Evolutionary conservation across 2,113 vertebrate species (phyloP).

Genomic region (Notechis scutatus): DNA sequence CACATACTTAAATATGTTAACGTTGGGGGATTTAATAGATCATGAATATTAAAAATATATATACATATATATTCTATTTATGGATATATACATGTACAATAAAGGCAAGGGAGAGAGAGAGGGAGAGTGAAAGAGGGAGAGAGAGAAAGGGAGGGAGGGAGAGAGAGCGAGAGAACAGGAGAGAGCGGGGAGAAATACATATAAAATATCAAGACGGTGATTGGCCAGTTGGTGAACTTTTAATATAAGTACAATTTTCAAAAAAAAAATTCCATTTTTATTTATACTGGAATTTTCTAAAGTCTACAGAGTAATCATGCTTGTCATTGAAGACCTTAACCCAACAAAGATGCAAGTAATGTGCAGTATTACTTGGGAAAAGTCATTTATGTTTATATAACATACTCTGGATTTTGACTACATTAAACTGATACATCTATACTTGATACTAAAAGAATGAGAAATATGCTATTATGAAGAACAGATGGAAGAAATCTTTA

Average conservation of each 20-base stretch:
- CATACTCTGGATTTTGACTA: background rate
- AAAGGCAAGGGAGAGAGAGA: background rate
- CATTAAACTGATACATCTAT: background rate
- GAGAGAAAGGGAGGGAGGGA: background rate
- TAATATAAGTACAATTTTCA: constrained; percentile 1
- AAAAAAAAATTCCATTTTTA: background rate
- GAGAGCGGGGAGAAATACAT: too few species aligned
- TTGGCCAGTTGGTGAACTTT: background rate
- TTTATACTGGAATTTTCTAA: background rate
- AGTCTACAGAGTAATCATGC: background rate
- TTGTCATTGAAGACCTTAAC: background rate
- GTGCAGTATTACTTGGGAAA: background rate
- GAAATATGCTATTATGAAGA: constrained; percentile 15
- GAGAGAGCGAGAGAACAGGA: background rate
- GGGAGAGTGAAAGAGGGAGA: background rate
- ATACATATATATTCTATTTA: background rate
- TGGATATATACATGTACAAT: background rate
- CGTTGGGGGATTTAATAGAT: background rate
- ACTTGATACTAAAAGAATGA: constrained; percentile 4
- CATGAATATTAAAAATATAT: background rate
- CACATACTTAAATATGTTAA: constrained; percentile 6
- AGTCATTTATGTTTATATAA: background rate
- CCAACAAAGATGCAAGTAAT: background rate
- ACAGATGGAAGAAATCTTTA: background rate
- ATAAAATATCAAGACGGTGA: background rate